Evolutionary conservation across 2,113 vertebrate species (phyloP).

Genomic region (Astatotilapia flaviijosephi): DNA sequence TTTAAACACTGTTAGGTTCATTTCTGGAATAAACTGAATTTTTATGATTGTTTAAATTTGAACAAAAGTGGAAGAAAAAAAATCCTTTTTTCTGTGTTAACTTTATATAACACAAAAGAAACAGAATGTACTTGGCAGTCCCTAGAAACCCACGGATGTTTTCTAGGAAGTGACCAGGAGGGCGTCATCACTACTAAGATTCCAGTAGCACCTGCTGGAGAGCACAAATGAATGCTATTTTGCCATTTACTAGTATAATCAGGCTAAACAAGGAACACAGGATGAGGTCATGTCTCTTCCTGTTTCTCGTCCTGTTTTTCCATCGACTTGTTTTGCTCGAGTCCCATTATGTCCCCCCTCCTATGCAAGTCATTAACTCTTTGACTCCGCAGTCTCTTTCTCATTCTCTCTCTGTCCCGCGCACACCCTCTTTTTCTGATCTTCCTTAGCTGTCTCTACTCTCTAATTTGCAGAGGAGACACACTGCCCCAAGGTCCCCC

Average conservation of each 20-base stretch:
- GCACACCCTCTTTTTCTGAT: conserved; percentile 3
- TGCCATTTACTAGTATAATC: neutral
- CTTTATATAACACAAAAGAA: neutral
- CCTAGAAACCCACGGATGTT: neutral
- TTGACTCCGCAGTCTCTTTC: conserved; percentile 39
- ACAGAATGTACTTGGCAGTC: neutral
- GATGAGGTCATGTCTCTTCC: conserved; percentile 17
- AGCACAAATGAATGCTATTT: neutral
- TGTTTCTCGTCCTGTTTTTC: neutral
- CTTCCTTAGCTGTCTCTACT: conserved; percentile 16
- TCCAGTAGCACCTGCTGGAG: neutral
- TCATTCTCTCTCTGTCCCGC: neutral
- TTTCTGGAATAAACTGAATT: neutral
- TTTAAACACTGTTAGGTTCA: neutral
- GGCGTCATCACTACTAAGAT: neutral
- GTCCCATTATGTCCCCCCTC: neutral
- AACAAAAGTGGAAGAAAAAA: neutral
- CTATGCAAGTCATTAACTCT: conserved; percentile 37
- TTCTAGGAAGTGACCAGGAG: neutral
- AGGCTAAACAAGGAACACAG: neutral
- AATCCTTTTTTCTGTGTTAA: rapidly evolving
- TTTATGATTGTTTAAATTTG: neutral
- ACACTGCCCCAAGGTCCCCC: conserved; percentile 32
- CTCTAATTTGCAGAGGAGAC: conserved; percentile 62
- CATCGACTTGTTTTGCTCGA: neutral